phyloP scores from a whole-genome alignment of 1,140 invertebrate genomes.

The Aporrectodea caliginosa region DNA sequence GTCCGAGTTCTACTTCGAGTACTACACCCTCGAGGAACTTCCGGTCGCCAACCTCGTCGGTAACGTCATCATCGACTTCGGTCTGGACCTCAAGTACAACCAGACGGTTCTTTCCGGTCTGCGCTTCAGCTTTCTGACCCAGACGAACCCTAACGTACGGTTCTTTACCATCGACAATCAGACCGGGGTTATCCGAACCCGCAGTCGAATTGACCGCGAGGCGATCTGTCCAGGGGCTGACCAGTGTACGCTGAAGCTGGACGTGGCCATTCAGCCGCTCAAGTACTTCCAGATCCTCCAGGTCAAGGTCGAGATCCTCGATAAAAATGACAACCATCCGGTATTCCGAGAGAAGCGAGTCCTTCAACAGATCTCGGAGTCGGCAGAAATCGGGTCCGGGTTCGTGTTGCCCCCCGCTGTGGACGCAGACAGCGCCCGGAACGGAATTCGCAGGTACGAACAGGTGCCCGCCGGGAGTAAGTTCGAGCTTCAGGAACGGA shows the following conservation, averaged over 20 bases:
- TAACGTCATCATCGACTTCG: neutral
- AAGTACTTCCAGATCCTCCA: slow-evolving; percentile 31
- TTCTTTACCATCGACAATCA: slow-evolving; percentile 20
- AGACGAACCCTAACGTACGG: neutral
- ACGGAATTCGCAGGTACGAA: slow-evolving; percentile 14
- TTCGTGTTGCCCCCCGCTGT: slow-evolving; percentile 67
- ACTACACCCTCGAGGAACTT: slow-evolving; percentile 8
- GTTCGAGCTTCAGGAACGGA: slow-evolving; percentile 11
- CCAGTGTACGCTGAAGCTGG: slow-evolving; percentile 19
- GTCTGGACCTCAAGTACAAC: slow-evolving; percentile 20
- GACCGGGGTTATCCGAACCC: slow-evolving; percentile 17
- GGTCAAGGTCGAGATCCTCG: slow-evolving; percentile 58
- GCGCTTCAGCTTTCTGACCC: slow-evolving; percentile 23
- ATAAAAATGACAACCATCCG: slow-evolving; percentile 48
- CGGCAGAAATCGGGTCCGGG: slow-evolving; percentile 79
- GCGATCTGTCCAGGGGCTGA: slow-evolving; percentile 14
- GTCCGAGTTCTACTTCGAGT: slow-evolving; percentile 5
- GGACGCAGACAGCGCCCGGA: slow-evolving; percentile 71
- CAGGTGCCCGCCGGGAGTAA: slow-evolving; percentile 5
- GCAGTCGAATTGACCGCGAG: slow-evolving; percentile 24
- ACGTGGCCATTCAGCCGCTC: slow-evolving; percentile 25
- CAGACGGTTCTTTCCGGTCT: slow-evolving; percentile 1
- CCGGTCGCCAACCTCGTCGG: slow-evolving; percentile 15
- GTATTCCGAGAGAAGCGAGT: slow-evolving; percentile 59
- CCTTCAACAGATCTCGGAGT: slow-evolving; percentile 86